Evolutionary conservation across 1,140 invertebrate genomes (phyloP).

Genomic region (Leguminivora glycinivorella): DNA sequence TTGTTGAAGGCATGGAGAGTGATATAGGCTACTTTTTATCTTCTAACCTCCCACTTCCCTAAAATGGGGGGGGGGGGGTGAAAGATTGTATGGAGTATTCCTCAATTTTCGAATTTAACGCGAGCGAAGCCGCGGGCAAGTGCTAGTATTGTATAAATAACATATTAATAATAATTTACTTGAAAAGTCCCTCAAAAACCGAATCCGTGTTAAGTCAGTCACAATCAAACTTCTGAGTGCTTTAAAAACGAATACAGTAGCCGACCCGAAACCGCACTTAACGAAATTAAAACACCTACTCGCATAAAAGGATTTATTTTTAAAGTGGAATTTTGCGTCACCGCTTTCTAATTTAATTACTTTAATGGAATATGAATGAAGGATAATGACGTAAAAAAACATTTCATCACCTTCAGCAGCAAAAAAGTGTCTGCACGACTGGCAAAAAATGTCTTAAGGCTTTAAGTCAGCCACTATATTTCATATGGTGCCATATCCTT

Average conservation of each 20-base stretch:
- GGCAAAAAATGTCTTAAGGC: too few relatives aligned
- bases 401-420: neutral
- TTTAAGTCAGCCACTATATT: too few relatives aligned
- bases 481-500: too few relatives aligned
- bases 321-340: neutral
- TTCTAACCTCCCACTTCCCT: too few relatives aligned
- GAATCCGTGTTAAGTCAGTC: neutral
- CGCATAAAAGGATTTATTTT: neutral
- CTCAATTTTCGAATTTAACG: too few relatives aligned
- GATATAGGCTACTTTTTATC: too few relatives aligned
- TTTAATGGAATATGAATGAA: neutral
- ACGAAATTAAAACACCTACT: neutral
- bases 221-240: neutral
- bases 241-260: neutral
- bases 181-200: neutral
- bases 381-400: neutral
- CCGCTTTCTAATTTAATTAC: neutral
- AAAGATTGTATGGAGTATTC: too few relatives aligned
- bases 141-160: too few relatives aligned
- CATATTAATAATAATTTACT: neutral
- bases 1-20: too few relatives aligned
- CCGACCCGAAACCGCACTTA: neutral
- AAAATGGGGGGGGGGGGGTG: too few relatives aligned
- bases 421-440: too few relatives aligned
- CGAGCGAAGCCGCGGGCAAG: too few relatives aligned